These are phyloP conservation scores for Parnassius mnemosyne DNA, from an alignment of 2,888 invertebrate genomes.

Conservation along the genomic window DNA sequence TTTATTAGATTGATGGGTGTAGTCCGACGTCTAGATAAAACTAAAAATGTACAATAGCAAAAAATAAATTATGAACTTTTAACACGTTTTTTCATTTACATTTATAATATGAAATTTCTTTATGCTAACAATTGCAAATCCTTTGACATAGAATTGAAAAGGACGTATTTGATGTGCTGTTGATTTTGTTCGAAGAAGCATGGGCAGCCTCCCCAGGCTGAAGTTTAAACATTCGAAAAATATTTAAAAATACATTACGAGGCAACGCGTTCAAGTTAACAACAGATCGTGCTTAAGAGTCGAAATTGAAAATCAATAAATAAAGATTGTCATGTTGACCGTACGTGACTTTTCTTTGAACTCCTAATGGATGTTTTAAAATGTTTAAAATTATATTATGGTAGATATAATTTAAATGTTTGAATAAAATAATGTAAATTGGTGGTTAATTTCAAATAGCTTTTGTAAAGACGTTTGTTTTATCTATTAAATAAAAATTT, in stretches of 20 bases:
- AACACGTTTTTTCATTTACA: too few relatives aligned
- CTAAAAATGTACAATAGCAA: too few relatives aligned
- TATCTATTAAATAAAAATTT: not conserved
- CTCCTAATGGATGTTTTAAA: conserved; percentile 26
- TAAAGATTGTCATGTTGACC: conserved; percentile 44
- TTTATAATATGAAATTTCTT: too few relatives aligned
- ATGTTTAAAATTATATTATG: conserved; percentile 8
- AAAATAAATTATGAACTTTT: too few relatives aligned
- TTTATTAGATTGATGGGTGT: too few relatives aligned
- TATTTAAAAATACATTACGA: conserved; percentile 63
- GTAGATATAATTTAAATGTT: conserved; percentile 6
- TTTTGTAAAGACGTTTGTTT: not conserved
- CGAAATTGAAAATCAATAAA: conserved; percentile 50
- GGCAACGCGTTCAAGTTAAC: conserved; percentile 40
- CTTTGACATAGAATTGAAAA: conserved; percentile 3
- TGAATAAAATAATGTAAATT: not conserved
- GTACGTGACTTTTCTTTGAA: conserved; percentile 52
- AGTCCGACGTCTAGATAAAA: too few relatives aligned
- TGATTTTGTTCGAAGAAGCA: conserved; percentile 6
- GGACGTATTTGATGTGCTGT: not conserved
- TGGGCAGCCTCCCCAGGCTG: conserved; percentile 11
- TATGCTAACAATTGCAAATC: not conserved
- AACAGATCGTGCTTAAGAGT: conserved; percentile 59
- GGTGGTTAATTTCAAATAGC: conserved; percentile 10
- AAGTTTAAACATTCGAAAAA: conserved; percentile 44